Conservation (phyloP, 2,797 vertebrate species). For the Arremon aurantiirostris region DNA sequence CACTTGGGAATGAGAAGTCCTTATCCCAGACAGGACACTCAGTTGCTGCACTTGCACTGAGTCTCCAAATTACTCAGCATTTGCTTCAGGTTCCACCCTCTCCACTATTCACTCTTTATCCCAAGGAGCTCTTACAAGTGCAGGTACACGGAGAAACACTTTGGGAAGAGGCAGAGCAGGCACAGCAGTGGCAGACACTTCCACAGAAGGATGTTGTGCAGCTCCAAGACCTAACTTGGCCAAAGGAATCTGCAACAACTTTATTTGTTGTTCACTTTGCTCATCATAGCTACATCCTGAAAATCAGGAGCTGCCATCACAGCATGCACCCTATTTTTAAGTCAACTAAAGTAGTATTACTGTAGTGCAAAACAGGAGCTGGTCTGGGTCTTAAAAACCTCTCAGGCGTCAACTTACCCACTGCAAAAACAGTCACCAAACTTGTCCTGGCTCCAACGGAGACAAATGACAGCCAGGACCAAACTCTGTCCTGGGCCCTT, state of each 20-base stretch:
- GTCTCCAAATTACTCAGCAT: background rate
- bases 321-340: background rate
- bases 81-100: background rate
- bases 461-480: background rate
- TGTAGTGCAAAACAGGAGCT: background rate
- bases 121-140: background rate
- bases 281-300: rapidly evolving
- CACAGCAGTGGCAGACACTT: background rate
- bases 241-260: background rate
- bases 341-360: background rate
- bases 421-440: background rate
- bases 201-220: background rate
- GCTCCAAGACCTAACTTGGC: background rate
- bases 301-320: background rate
- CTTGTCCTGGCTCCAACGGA: background rate
- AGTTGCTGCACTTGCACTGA: background rate
- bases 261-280: background rate
- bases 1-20: background rate
- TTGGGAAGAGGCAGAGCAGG: background rate
- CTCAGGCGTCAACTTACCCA: background rate
- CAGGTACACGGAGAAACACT: background rate
- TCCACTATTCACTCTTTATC: background rate
- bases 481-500: background rate
- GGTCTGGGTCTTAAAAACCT: background rate
- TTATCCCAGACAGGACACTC: background rate